Evolutionary conservation across 2,113 vertebrate genomes (phyloP), one percentile per base, ranked within the genome.

Genomic region (Himantopus leucocephalus): DNA sequence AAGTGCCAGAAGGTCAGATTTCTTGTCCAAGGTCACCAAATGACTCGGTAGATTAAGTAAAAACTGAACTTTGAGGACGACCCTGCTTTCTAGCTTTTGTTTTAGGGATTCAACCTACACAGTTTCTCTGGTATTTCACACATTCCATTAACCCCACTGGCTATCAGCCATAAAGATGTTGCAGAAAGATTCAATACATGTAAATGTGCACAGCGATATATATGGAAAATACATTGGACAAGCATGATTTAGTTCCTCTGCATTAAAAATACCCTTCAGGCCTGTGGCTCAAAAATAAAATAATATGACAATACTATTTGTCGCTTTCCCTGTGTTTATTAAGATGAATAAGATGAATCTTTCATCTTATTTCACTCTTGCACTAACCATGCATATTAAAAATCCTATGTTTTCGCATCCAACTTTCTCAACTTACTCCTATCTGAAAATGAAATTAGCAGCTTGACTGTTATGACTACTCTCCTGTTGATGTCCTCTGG

Each of bases 181-280:
- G 52, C 45, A 80, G 75, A 91, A 86, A 76, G 37, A 75, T 41
- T 82, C 88, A 84, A 78, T 59, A 26, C 52, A 60, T 75, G 80
- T 94, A 86, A 81, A 85, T 96, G 84, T 85, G 29, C 21, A 84
- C 35, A 75, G 45, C 79, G 90, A 96, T 95, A 91, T 56, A 55
- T 77, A 92, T 93, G 86, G 96, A 96, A 97, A 98, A 96, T 93
- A 84, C 43, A 89, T 93, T 85, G 94, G 91, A 93, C 95, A 95
- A 96, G 85, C 48, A 81, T 68, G 66, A 90, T 90, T 96, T 82
- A 53, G 73, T 96, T 97, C 93, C 56, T 95, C 92, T 97, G 93
- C 76, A 94, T 97, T 97, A 95, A 96, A 97, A 97, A 96, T 86
- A 96, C 63, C 30, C 45, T 96, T 97, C 84, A 81, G 91, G 79